Evolutionary conservation across 92 coral and sea anemone species (phyloP), one percentile per base, ranked within the genome.

Genomic region (Umimayanthus kanabou): DNA sequence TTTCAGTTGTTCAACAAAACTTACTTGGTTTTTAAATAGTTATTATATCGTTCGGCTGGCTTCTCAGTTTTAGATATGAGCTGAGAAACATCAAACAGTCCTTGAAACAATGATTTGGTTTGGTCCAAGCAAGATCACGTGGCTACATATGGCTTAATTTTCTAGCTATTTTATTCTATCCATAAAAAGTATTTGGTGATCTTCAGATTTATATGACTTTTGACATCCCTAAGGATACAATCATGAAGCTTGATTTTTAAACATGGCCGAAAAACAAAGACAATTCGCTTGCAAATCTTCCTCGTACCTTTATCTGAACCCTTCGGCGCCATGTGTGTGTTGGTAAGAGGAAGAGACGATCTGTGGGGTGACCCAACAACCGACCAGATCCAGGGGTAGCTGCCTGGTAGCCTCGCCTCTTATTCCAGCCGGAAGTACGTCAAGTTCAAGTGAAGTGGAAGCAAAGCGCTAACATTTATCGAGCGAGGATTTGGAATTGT

Each of bases 261-360:
- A n/a, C 23, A 29, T 5, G 64, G 45, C 78, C 33, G 30, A 15
- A 45, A 83, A 82, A 71, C 67, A 71, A 45, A 45, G 61, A 47
- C 70, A 69, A 69, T 30, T 45, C 33, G 22, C 65, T 16, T 18
- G 10, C 5, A 70, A n/a, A 67, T 9, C 20, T 6, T 7, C 77
- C 39, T 70, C 78, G 5, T 45, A 83, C 78, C 87, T 83, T 83
- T 83, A 11, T 69, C 87, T 25, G 87, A 67, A 67, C 93, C 94
- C 92, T 97, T 97, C 88, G 99, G 97, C 91, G 99, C 99, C 99
- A 97, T 97, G 99, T 94, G 96, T 94, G 69, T 76, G 87, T 66
- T 88, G 88, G 89, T 93, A 89, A 94, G 97, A 95, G 95, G 89
- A 88, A 90, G 92, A 77, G 78, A 22, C 25, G 3, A 40, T 57